Evolutionary conservation across 92 coral and sea anemone genomes (phyloP).

Genomic region (Muricea muricata): DNA sequence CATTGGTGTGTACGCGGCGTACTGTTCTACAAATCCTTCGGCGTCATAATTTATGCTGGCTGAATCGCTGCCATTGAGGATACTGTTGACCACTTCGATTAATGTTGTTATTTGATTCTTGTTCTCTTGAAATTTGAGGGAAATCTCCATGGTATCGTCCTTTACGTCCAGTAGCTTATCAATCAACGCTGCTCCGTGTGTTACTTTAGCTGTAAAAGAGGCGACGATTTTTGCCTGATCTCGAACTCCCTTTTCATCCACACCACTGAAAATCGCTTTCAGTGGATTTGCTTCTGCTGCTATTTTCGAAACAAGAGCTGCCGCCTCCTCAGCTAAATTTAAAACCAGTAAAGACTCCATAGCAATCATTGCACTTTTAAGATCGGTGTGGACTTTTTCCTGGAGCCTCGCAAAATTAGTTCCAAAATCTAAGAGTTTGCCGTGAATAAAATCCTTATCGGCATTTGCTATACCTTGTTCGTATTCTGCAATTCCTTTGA

Average conservation of each 20-base stretch:
- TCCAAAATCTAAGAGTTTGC: slow-evolving; percentile 33
- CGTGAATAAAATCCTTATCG: slow-evolving; percentile 49
- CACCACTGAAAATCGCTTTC: slow-evolving; percentile 53
- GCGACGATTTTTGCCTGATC: slow-evolving; percentile 59
- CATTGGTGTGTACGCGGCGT: slow-evolving; percentile 66
- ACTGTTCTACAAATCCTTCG: slow-evolving; percentile 55
- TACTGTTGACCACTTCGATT: slow-evolving; percentile 20
- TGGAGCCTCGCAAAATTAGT: not conserved
- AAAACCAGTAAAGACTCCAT: slow-evolving; percentile 3
- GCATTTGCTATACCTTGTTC: slow-evolving; percentile 70
- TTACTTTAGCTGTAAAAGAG: slow-evolving; percentile 33
- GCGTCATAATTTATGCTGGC: slow-evolving; percentile 16
- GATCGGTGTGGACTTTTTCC: slow-evolving; percentile 31
- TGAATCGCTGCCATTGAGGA: not conserved
- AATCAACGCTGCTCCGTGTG: slow-evolving; percentile 28
- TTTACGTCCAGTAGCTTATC: slow-evolving; percentile 14
- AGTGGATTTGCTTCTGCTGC: slow-evolving; percentile 59
- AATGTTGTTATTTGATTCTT: slow-evolving; percentile 46
- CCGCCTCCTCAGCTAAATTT: slow-evolving; percentile 34
- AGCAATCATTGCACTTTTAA: not conserved
- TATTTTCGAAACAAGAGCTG: slow-evolving; percentile 25
- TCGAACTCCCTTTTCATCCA: slow-evolving; percentile 35
- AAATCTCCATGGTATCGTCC: slow-evolving; percentile 26
- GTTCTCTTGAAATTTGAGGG: slow-evolving; percentile 37
- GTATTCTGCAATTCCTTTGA: slow-evolving; percentile 50